Evolutionary conservation across 2,113 vertebrate species (phyloP), one percentile per base, ranked within the genome.

Genomic region (Callorhinus ursinus): DNA sequence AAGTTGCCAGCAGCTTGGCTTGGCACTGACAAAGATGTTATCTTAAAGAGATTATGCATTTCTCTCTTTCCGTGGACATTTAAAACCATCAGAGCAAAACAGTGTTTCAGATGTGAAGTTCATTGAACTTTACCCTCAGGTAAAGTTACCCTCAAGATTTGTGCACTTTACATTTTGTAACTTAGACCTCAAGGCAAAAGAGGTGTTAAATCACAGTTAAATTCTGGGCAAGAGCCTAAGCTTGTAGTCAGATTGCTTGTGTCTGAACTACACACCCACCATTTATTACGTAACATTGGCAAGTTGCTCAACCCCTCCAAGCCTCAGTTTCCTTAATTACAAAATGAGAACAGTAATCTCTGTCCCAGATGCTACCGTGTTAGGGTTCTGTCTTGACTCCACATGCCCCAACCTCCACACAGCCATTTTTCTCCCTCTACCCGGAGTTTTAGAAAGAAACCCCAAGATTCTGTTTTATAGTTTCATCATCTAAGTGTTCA

Each of bases 1-100:
- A 82, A 69, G 49, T 92, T 94, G 93, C 94, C 81, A 94, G 26
- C 65, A 96, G 18, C n/a, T 74, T 84, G 77, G 51, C 65, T 96
- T 81, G 85, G 72, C 53, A 55, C 72, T 55, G 57, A 67, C 26
- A 33, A 74, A 74, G 59, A 53, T 89, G 16, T 81, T 96, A 93
- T 92, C 42, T 42, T 94, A 53, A 91, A 67, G 24, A 92, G 72
- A 57, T 80, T 77, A 87, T 13, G 12, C 39, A 61, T 94, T 95
- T 74, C 26, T 97, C 31, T 82, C 57, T 95, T 65, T 93, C 77
- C 83, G 36, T 84, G 84, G 55, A 79, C 76, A 71, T 79, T 95
- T 84, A 90, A 83, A 93, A 72, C n/a, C 51, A 6, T 33, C n/a
- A 95, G 51, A 77, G 80, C 65, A 83, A 88, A 84, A 67, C 53